Percentiles rank a stretch among this genome's conserved stretches.
phyloP scores from a whole-genome alignment of 2,888 invertebrate genomes.

The Drosophila borealis region DNA sequence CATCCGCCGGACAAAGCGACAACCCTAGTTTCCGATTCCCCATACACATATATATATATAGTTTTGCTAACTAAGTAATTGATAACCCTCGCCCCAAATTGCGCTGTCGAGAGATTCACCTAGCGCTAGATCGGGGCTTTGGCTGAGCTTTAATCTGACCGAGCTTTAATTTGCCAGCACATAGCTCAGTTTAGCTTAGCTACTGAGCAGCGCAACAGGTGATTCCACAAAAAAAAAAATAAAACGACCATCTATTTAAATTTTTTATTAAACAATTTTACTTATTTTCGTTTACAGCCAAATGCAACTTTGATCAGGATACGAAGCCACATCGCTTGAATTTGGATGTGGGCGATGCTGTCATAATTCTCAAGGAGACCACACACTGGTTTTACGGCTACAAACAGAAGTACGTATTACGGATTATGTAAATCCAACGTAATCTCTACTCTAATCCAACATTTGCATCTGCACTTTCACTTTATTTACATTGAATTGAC shows the following conservation, averaged over 20 bases:
- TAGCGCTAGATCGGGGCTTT: constrained; percentile 4
- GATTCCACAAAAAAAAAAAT: constrained; percentile 10
- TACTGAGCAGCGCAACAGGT: constrained; percentile 42
- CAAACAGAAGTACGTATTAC: constrained; percentile 83
- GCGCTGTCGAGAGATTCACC: constrained; percentile 16
- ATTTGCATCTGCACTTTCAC: constrained; percentile 43
- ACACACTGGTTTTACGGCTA: constrained; percentile 85
- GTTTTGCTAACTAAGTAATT: constrained; percentile 57
- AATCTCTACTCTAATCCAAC: constrained; percentile 38
- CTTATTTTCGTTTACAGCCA: constrained; percentile 73
- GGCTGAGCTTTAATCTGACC: constrained; percentile 28
- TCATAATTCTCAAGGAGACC: constrained; percentile 84
- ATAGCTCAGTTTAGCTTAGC: constrained; percentile 37
- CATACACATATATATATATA: not conserved
- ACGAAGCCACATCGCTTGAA: constrained; percentile 84
- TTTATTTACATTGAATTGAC: not conserved
- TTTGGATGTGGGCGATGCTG: constrained; percentile 84
- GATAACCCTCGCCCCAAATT: constrained; percentile 71
- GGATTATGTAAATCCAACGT: constrained; percentile 46
- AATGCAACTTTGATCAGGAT: constrained; percentile 84
- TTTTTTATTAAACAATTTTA: constrained; percentile 11
- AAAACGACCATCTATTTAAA: constrained; percentile 1
- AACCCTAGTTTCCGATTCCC: constrained; percentile 40
- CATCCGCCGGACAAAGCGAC: constrained; percentile 28
- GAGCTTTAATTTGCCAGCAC: constrained; percentile 28